These are phyloP conservation scores for Gila orcuttii DNA, from an alignment of 2,113 vertebrate genomes.

Conservation along the genomic window DNA sequence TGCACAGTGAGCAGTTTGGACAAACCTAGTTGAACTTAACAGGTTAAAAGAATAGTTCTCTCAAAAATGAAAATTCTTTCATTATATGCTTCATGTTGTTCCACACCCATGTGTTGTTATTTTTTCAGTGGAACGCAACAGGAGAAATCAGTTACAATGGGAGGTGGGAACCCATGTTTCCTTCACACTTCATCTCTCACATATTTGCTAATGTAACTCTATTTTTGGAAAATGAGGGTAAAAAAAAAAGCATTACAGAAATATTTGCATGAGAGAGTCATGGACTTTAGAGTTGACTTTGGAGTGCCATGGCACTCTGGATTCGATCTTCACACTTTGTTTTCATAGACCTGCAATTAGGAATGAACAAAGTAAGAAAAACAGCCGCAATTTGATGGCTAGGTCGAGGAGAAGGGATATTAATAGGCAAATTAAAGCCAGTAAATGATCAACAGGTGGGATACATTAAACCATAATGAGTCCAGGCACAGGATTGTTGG, in stretches of 20 bases:
- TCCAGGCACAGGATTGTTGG: too few relatives aligned
- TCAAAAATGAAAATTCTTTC: neutral
- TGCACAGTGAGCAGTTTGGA: neutral
- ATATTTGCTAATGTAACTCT: conserved; percentile 56
- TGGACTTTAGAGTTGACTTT: conserved; percentile 57
- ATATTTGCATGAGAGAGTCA: conserved; percentile 50
- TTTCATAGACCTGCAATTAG: conserved; percentile 59
- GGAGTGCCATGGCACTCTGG: conserved; percentile 57
- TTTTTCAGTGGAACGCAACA: conserved; percentile 1
- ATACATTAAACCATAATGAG: too few relatives aligned
- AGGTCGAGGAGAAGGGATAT: conserved; percentile 28
- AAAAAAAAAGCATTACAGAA: conserved; percentile 47
- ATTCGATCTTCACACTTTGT: conserved; percentile 61
- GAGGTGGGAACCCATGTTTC: conserved; percentile 54
- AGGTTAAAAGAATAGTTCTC: neutral
- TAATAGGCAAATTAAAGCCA: too few relatives aligned
- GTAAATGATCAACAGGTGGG: too few relatives aligned
- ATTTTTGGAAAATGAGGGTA: conserved; percentile 57
- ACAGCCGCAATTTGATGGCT: conserved; percentile 36
- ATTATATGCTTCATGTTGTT: conserved; percentile 13
- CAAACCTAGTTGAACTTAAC: neutral
- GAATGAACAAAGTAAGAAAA: conserved; percentile 55
- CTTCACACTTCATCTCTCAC: conserved; percentile 43
- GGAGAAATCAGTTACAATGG: conserved; percentile 41
- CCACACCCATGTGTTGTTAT: conserved; percentile 11